phyloP scores from a whole-genome alignment of 2,797 vertebrate genomes.

The Scyliorhinus canicula region DNA sequence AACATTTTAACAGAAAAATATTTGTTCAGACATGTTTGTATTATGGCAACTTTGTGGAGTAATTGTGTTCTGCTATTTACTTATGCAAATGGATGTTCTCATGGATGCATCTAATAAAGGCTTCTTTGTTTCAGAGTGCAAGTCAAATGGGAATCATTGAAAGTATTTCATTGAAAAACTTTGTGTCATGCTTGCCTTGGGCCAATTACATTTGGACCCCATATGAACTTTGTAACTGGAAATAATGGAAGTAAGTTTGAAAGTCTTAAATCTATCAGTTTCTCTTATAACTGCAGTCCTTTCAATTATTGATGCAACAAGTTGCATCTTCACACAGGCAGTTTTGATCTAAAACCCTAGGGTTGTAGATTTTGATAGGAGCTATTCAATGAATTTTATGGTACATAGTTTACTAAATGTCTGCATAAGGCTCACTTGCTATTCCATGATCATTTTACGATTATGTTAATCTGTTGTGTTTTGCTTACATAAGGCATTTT shows the following conservation, averaged over 20 bases:
- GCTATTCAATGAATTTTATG: not conserved
- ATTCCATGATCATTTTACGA: not conserved
- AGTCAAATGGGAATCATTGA: conserved; percentile 86
- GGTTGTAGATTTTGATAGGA: not conserved
- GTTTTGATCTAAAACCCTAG: not conserved
- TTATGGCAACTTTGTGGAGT: not conserved
- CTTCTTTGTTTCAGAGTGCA: conserved; percentile 12
- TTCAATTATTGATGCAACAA: not conserved
- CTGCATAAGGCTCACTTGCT: not conserved
- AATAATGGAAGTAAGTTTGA: conserved; percentile 90
- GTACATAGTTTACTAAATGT: not conserved
- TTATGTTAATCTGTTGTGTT: not conserved
- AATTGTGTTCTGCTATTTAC: not conserved
- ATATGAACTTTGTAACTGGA: conserved; percentile 90
- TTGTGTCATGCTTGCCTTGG: conserved; percentile 91
- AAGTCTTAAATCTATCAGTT: not conserved
- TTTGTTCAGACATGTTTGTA: not conserved
- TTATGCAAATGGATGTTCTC: too few relatives aligned
- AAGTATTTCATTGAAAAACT: conserved; percentile 86
- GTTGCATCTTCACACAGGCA: not conserved
- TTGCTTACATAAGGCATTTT: not conserved
- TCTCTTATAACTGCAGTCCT: not conserved
- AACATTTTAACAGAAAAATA: not conserved
- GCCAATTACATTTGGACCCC: conserved; percentile 83
- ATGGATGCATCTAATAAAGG: not conserved